Base-by-base conservation (phyloP, 2,888 invertebrate species). In the Campaea margaritaria region DNA sequence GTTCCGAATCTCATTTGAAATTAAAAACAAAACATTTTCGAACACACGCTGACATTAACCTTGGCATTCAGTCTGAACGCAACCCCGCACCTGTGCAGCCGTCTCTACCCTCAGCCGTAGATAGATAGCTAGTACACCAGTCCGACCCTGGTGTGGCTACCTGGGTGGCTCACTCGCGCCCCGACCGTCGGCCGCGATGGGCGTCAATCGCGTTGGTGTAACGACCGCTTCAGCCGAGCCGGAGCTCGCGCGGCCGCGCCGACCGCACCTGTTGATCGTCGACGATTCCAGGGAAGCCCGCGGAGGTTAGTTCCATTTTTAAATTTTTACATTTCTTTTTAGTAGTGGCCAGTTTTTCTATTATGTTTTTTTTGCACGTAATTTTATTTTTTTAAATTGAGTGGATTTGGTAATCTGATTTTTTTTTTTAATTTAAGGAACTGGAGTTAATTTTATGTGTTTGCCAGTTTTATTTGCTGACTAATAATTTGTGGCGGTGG, bases 261-360 rank as follows among this genome's bases (percentile, higher is more conserved):
- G 84, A 59, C 88, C 89, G 68, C 89, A 91, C 91, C 89, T 91
- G 91, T 90, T 92, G 89, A 91, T 92, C 71, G 85, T 91, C 70
- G 91, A 90, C 86, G 85, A 90, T 70, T 86, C 90, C 73, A 83
- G 88, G 71, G 87, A 89, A 77, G 76, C 85, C 67, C 84, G 85
- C 74, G 78, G 80, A 42, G 91, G 91, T 91, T 75, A 86, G 78
- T 78, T 46, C 28, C 21, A 27, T 9, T 16, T 55, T 49, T 27
- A 8, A 14, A 31, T 31, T 31, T 31, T 1, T 7, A 31, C 11
- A 39, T 4, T 10, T 15, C 12, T 34, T 15, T 34, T 34, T n/a
- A n/a, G 12, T 46, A 0, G 46, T 16, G 46, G 46, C 34, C 46
- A 31, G 31, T 31, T 7, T 31, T 31, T 31, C 8, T 31, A 7